Evolutionary conservation across 1,140 invertebrate species (phyloP).

Genomic region (Daktulosphaira vitifoliae): DNA sequence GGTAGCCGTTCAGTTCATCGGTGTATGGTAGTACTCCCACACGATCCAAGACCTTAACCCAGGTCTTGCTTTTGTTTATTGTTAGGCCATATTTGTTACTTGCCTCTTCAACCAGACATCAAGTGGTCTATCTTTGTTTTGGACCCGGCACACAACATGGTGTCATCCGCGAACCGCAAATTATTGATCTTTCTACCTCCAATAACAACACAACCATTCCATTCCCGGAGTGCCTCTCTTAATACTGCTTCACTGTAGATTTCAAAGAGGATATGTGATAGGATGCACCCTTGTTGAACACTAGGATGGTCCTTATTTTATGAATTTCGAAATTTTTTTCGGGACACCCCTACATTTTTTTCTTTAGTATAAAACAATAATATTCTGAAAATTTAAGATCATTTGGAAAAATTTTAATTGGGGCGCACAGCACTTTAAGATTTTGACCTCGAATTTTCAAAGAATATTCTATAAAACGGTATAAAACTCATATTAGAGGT

Average conservation of each 20-base stretch:
- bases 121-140: not conserved
- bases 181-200: constrained; percentile 32
- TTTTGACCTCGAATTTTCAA: too few relatives aligned
- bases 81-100: constrained; percentile 1
- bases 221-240: constrained; percentile 30
- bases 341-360: too few relatives aligned
- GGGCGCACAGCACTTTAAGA: too few relatives aligned
- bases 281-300: constrained; percentile 37
- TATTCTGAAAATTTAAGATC: too few relatives aligned
- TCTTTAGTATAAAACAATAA: too few relatives aligned
- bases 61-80: constrained; percentile 6
- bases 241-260: constrained; percentile 38
- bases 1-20: not conserved
- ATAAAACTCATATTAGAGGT: too few relatives aligned
- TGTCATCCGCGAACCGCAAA: constrained; percentile 35
- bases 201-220: constrained; percentile 21
- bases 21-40: not conserved
- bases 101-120: not conserved
- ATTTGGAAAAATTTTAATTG: too few relatives aligned
- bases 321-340: too few relatives aligned
- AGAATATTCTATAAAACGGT: too few relatives aligned
- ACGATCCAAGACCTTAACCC: constrained; percentile 6
- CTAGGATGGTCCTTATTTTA: too few relatives aligned
- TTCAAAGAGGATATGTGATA: constrained; percentile 42
- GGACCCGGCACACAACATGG: constrained; percentile 21